Percentiles rank a stretch among this genome's conserved stretches.
phyloP scores from a whole-genome alignment of 2,113 vertebrate species.

The Amphilophus citrinellus region DNA sequence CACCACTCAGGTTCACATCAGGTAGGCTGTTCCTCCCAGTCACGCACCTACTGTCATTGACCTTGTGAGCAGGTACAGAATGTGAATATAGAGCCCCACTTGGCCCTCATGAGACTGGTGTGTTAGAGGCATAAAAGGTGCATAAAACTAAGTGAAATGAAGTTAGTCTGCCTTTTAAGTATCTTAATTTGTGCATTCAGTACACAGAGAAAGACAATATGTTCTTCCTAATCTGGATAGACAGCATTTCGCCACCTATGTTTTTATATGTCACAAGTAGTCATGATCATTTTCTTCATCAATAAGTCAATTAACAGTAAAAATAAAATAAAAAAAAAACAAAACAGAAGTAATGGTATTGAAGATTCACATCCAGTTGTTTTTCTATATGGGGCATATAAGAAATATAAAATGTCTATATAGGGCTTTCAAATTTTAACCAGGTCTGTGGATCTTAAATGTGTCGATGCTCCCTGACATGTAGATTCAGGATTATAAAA shows the following conservation, averaged over 20 bases:
- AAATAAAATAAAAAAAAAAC: neutral
- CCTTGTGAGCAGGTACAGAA: neutral
- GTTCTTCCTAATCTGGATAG: neutral
- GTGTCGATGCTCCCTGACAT: neutral
- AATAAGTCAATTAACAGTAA: neutral
- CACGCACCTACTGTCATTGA: no score
- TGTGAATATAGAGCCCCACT: neutral
- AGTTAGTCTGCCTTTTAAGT: neutral
- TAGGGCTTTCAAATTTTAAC: neutral
- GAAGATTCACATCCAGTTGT: neutral
- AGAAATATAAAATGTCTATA: slow-evolving; percentile 1
- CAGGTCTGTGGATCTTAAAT: neutral
- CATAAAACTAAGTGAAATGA: neutral
- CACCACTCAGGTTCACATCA: no score
- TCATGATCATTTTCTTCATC: neutral
- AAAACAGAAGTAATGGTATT: neutral
- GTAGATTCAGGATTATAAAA: slow-evolving; percentile 10
- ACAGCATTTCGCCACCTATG: neutral
- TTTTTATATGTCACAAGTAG: neutral
- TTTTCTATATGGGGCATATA: neutral
- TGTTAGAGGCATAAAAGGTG: neutral
- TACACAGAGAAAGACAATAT: neutral
- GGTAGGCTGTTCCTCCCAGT: no score
- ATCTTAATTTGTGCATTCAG: neutral
- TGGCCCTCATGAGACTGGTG: neutral